Base-by-base conservation (phyloP, 2,888 invertebrate species). In the Cloeon dipterum region DNA sequence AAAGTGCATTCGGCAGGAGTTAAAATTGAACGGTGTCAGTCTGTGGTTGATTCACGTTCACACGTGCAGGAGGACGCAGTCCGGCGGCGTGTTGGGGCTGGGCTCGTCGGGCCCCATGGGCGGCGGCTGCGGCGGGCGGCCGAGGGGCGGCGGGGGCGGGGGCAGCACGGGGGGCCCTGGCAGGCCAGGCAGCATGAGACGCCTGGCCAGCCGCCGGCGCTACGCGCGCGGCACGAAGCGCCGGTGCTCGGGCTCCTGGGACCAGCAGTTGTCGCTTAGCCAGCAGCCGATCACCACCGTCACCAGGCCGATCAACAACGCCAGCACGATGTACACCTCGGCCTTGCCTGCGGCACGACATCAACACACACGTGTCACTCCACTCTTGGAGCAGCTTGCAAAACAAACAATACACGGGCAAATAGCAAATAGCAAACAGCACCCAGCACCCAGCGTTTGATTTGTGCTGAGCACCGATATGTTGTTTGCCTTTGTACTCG, bases 261-360 rank as follows among this genome's bases (percentile, higher is more conserved):
- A 74, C 74, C 74, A 75, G 56, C 74, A 74, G 60, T 74, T 75
- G 66, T 75, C 74, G 25, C 73, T 73, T 40, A 75, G 61, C 74
- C 74, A 75, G 58, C 74, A 75, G 46, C 74, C 74, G 47, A 75
- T 70, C 46, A 74, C 72, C 40, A 74, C 74, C 11, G 74, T 74
- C 49, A 74, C 66, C 50, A 74, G 64, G 35, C 74, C 74, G 52
- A 75, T 75, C 48, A 74, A 60, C 44, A 75, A 59, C 26, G 74
- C 74, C 49, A 75, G 54, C 54, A 74, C 71, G 57, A 75, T 74
- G 60, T 74, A 75, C 46, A 74, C 70, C 56, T 74, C 74, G 32
- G 74, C 74, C 58, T 75, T 74, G 41, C 74, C 74, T 70, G 60
- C n/a, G 48, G 47, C 36, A 42, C 7, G n/a, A n/a, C n/a, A n/a